Evolutionary conservation across 1,140 invertebrate genomes (phyloP).

Genomic region (Apis laboriosa): DNA sequence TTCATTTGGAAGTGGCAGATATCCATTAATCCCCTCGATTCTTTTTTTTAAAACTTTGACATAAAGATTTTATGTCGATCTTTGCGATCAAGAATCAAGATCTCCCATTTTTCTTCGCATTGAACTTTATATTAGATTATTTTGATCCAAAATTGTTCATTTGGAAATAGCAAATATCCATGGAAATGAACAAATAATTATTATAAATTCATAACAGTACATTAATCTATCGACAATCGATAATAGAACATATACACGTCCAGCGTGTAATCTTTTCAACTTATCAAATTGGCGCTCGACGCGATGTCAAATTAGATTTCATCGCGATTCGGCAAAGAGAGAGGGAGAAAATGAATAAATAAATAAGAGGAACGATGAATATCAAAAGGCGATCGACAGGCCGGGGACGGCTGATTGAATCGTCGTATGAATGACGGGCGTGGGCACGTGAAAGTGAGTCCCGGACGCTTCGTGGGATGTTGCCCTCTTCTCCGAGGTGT

Average conservation of each 20-base stretch:
- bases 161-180: too few relatives aligned
- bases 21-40: too few relatives aligned
- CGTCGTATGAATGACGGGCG: constrained; percentile 60
- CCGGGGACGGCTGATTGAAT: constrained; percentile 60
- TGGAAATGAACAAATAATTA: too few relatives aligned
- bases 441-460: constrained; percentile 63
- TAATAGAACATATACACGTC: not conserved
- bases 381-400: constrained; percentile 50
- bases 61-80: too few relatives aligned
- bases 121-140: too few relatives aligned
- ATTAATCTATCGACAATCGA: too few relatives aligned
- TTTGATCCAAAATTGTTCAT: too few relatives aligned
- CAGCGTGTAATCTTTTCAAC: not conserved
- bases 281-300: constrained; percentile 36
- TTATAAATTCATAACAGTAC: too few relatives aligned
- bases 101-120: too few relatives aligned
- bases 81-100: too few relatives aligned
- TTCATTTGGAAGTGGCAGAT: too few relatives aligned
- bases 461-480: constrained; percentile 57
- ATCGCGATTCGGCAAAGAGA: constrained; percentile 28
- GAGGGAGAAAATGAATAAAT: constrained; percentile 12
- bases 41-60: too few relatives aligned
- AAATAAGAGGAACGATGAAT: constrained; percentile 27
- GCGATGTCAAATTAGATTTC: constrained; percentile 48
- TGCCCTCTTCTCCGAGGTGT: constrained; percentile 58